Evolutionary conservation across 2,888 invertebrate species (phyloP).

Genomic region (Incurvaria masculella): DNA sequence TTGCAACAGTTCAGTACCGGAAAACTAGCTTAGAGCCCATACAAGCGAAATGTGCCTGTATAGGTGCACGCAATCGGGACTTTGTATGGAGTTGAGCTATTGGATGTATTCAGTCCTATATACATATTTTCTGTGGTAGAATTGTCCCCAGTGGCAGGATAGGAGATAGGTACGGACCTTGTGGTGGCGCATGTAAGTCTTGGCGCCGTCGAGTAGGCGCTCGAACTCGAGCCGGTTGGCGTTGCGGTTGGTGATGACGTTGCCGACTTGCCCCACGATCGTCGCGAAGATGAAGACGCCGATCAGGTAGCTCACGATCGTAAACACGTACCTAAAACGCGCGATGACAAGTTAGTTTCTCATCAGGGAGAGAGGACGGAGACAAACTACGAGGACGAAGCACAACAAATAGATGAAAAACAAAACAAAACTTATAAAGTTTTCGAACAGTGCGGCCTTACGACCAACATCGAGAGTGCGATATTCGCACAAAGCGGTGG

Average conservation of each 20-base stretch:
- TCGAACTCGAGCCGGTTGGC: conserved; percentile 95
- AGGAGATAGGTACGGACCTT: conserved; percentile 54
- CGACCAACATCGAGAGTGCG: no score
- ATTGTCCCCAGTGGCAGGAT: no score
- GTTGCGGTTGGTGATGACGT: conserved; percentile 95
- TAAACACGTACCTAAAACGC: conserved; percentile 88
- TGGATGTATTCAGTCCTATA: no score
- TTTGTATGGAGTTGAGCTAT: no score
- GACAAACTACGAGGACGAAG: not conserved
- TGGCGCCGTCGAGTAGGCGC: conserved; percentile 90
- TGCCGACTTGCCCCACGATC: conserved; percentile 96
- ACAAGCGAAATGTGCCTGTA: no score
- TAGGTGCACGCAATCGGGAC: no score
- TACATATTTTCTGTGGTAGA: no score
- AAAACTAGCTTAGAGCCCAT: no score
- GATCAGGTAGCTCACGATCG: conserved; percentile 94
- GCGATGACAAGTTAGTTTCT: no score
- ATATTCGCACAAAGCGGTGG: conserved; percentile 33
- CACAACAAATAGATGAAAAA: conserved; percentile 22
- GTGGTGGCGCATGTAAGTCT: conserved; percentile 96
- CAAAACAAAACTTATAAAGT: conserved; percentile 41
- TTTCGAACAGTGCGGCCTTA: conserved; percentile 63
- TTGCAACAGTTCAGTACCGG: no score
- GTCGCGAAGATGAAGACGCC: conserved; percentile 98
- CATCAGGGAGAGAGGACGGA: no score